phyloP scores from a whole-genome alignment of 2,797 vertebrate species.

The Galagoides demidoff region DNA sequence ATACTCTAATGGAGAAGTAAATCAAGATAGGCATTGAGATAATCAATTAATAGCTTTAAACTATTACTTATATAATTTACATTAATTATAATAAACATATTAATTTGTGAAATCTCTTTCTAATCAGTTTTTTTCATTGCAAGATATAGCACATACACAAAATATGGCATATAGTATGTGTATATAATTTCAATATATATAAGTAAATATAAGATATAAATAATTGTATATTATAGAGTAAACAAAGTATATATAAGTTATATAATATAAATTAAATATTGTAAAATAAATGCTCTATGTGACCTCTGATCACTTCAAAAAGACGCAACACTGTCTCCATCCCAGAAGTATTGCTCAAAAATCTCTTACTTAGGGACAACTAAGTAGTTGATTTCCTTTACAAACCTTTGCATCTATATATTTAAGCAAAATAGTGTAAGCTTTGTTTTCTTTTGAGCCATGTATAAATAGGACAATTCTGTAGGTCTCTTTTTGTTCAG shows the following conservation, averaged over 20 bases:
- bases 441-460: background rate
- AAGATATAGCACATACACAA: background rate
- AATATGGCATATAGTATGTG: background rate
- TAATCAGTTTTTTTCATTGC: background rate
- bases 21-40: background rate
- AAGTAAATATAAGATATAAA: background rate
- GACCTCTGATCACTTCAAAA: background rate
- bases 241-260: background rate
- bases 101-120: background rate
- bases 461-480: background rate
- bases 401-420: background rate
- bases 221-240: background rate
- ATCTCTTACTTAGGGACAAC: background rate
- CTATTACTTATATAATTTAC: background rate
- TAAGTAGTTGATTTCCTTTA: background rate
- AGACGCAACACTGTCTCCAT: background rate
- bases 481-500: background rate
- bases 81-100: background rate
- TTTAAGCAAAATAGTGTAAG: background rate
- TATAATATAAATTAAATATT: background rate
- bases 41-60: conserved; percentile 33
- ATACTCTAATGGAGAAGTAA: background rate
- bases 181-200: background rate
- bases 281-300: background rate
- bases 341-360: background rate